A percentile compares a stretch with the other conserved stretches of the same genome.
Evolutionary conservation across 2,888 invertebrate genomes (phyloP).

Genomic region (Hypercompe scribonia): DNA sequence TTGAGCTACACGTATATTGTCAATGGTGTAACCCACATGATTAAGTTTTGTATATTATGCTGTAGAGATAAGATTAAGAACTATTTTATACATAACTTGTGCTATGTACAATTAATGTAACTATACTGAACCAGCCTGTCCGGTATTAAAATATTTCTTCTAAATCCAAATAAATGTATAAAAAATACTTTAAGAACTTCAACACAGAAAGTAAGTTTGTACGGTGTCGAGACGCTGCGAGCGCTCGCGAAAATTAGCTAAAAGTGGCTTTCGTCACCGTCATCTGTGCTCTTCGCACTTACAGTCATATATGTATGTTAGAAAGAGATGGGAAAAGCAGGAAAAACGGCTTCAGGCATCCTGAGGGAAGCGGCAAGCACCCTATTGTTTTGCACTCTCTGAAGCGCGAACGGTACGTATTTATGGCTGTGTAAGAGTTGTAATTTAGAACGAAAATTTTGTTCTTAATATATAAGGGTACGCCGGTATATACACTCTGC

Average conservation of each 20-base stretch:
- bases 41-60: too few species aligned
- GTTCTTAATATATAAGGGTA: constrained; percentile 48
- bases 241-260: constrained; percentile 82
- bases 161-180: neutral
- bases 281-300: constrained; percentile 62
- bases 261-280: constrained; percentile 77
- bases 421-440: constrained; percentile 62
- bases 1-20: too few species aligned
- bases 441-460: constrained; percentile 74
- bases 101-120: too few species aligned
- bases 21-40: too few species aligned
- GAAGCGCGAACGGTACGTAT: constrained; percentile 73
- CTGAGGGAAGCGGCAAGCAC: constrained; percentile 81
- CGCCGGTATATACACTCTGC: constrained; percentile 11
- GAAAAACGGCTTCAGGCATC: constrained; percentile 80
- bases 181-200: neutral
- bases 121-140: too few species aligned
- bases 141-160: too few species aligned
- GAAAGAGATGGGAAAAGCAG: constrained; percentile 63
- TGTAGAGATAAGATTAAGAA: too few species aligned
- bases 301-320: constrained; percentile 37
- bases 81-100: too few species aligned
- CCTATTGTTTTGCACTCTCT: constrained; percentile 83
- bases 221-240: constrained; percentile 68
- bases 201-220: constrained; percentile 51